Evolutionary conservation across 2,888 invertebrate genomes (phyloP).

Genomic region (Andrena haemorrhoa): DNA sequence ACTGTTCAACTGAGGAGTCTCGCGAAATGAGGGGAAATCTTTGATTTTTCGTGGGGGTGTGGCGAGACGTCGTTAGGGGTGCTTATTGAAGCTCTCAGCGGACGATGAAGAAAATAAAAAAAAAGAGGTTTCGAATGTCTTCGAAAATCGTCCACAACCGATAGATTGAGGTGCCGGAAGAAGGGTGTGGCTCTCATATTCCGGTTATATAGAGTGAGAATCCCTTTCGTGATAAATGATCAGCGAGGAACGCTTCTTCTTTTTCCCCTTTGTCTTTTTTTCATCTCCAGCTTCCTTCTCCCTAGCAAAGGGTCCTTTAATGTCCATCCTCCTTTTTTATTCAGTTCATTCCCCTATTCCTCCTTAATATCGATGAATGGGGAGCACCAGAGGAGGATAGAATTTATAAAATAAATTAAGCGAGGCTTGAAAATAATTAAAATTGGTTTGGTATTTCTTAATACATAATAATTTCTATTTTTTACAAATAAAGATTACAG

Average conservation of each 20-base stretch:
- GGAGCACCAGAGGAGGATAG: neutral
- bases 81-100: slow-evolving; percentile 49
- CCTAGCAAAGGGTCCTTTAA: slow-evolving; percentile 44
- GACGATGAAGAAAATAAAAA: slow-evolving; percentile 43
- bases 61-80: slow-evolving; percentile 70
- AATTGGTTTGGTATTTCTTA: neutral
- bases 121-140: slow-evolving; percentile 55
- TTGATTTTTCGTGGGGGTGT: slow-evolving; percentile 68
- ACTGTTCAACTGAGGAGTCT: slow-evolving; percentile 59
- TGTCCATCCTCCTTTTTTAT: slow-evolving; percentile 36
- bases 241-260: slow-evolving; percentile 39
- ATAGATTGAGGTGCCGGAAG: slow-evolving; percentile 75
- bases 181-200: slow-evolving; percentile 73
- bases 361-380: neutral
- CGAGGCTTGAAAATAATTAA: neutral
- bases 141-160: slow-evolving; percentile 55
- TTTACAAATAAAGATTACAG: neutral
- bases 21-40: slow-evolving; percentile 65
- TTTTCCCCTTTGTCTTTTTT: slow-evolving; percentile 29
- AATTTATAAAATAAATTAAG: neutral
- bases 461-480: neutral
- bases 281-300: slow-evolving; percentile 35
- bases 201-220: slow-evolving; percentile 57
- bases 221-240: slow-evolving; percentile 74
- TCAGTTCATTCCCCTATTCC: neutral